Percentiles rank a stretch among this genome's conserved stretches.
Conservation (phyloP, 1,140 invertebrate species). For the Gerris buenoi region DNA sequence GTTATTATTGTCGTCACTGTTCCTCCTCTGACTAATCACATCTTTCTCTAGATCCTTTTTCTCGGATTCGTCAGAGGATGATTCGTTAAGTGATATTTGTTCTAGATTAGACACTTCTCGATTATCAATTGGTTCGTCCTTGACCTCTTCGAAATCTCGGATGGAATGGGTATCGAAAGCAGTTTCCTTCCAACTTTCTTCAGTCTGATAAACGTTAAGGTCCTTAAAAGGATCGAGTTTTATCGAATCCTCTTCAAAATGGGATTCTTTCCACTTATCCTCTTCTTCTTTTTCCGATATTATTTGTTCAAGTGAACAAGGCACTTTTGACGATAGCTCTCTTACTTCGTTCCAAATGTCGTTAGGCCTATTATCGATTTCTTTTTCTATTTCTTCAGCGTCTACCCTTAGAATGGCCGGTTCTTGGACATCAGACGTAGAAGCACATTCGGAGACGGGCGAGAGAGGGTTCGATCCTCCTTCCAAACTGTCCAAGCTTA, state of each 20-base stretch:
- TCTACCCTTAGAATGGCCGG: neutral
- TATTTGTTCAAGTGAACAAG: neutral
- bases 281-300: neutral
- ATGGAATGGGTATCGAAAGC: neutral
- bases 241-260: neutral
- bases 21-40: neutral
- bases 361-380: neutral
- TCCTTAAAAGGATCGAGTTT: no score
- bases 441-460: neutral
- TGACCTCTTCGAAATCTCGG: neutral
- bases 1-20: conserved; percentile 21
- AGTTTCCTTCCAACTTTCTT: neutral
- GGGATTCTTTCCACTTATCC: neutral
- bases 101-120: no score
- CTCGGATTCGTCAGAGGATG: neutral
- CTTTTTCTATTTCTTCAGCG: neutral
- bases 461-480: neutral
- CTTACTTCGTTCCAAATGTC: neutral
- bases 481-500: neutral
- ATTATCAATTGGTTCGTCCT: no score
- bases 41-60: neutral
- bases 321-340: neutral
- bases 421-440: neutral
- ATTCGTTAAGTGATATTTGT: no score
- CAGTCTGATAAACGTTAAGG: neutral